Conservation (phyloP, 2,113 vertebrate genomes). For the Eolophus roseicapilla region DNA sequence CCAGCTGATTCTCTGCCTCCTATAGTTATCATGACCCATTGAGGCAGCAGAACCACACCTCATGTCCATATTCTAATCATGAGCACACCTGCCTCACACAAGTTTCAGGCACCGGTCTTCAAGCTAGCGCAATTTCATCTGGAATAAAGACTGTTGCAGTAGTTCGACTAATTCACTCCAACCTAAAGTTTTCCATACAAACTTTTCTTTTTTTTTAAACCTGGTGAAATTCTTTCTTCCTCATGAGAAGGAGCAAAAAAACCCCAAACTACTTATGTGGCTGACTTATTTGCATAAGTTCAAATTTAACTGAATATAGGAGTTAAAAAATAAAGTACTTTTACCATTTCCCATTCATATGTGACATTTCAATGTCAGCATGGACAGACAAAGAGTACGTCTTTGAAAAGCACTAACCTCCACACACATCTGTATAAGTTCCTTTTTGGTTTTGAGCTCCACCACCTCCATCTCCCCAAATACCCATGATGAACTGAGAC, state of each 20-base stretch:
- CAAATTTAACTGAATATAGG: neutral
- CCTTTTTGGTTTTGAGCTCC: neutral
- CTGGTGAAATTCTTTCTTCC: neutral
- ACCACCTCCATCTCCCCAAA: too few species aligned
- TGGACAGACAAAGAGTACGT: neutral
- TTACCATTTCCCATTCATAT: neutral
- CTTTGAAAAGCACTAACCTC: neutral
- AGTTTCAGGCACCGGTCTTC: neutral
- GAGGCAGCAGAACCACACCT: neutral
- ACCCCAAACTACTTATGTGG: neutral
- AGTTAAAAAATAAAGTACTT: neutral
- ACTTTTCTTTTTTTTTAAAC: neutral
- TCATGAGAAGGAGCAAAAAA: too few species aligned
- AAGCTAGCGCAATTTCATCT: neutral
- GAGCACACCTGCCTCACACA: neutral
- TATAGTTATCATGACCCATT: neutral
- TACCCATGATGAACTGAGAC: neutral
- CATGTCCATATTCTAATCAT: neutral
- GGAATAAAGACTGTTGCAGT: neutral
- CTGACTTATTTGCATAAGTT: neutral
- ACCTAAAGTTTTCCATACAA: neutral
- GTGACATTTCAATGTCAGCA: neutral
- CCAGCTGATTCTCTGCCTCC: slow-evolving; percentile 28
- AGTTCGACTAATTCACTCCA: neutral
- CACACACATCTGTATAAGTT: neutral